Percentiles rank a stretch among this genome's conserved stretches.
phyloP scores from a whole-genome alignment of 2,797 vertebrate species.

The Cercopithecus neglectus region DNA sequence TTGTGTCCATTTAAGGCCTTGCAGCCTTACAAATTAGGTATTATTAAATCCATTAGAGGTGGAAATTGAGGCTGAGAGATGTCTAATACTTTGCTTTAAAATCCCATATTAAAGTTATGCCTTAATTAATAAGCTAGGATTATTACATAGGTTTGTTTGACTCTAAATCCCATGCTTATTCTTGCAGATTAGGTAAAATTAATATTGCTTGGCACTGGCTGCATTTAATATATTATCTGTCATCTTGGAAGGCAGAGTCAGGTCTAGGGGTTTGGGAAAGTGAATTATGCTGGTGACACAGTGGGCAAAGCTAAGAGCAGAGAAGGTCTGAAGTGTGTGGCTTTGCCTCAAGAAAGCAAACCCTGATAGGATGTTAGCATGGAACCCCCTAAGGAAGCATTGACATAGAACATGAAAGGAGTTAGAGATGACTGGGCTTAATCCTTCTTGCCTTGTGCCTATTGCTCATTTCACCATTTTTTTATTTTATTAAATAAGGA shows the following conservation, averaged over 20 bases:
- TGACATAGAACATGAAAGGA: not conserved
- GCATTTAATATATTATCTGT: not conserved
- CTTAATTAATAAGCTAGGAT: not conserved
- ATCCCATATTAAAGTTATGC: not conserved
- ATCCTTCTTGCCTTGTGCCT: not conserved
- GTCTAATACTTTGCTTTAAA: not conserved
- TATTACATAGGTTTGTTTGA: not conserved
- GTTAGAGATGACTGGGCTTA: not conserved
- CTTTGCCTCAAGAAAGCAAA: not conserved
- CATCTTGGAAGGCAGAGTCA: not conserved
- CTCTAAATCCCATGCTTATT: not conserved
- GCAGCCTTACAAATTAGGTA: not conserved
- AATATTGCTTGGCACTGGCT: not conserved
- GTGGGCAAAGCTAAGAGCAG: not conserved
- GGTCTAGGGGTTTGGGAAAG: not conserved
- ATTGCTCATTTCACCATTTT: not conserved
- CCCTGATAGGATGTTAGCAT: not conserved
- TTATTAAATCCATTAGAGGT: not conserved
- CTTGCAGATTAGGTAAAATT: not conserved
- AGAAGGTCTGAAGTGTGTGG: not conserved
- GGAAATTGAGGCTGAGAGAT: not conserved
- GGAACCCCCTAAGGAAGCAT: too few species aligned
- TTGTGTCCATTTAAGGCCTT: not conserved
- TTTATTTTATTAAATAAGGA: not conserved
- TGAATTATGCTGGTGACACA: not conserved